phyloP scores from a whole-genome alignment of 2,797 vertebrate genomes.

The Lithobates sylvaticus region DNA sequence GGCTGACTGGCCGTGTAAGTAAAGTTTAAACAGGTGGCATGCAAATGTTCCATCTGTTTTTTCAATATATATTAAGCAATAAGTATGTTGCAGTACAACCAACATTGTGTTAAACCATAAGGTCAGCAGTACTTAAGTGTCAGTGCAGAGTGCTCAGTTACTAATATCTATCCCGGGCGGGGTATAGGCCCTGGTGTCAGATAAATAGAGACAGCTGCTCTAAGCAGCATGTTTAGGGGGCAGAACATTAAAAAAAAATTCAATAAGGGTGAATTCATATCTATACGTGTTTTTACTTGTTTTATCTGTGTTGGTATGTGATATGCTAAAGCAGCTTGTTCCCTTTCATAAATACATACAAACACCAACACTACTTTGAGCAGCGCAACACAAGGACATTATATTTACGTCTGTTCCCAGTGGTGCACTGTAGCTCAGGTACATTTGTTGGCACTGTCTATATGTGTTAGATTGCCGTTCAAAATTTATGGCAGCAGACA shows the following conservation, averaged over 20 bases:
- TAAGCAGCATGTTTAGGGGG: background rate
- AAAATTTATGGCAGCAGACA: too few relatives aligned
- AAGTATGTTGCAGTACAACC: background rate
- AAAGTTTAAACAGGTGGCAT: background rate
- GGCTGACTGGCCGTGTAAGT: background rate
- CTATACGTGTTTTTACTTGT: too few relatives aligned
- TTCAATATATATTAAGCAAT: background rate
- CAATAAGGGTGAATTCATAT: too few relatives aligned
- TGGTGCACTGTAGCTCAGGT: too few relatives aligned
- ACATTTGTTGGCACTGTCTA: too few relatives aligned
- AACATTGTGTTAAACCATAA: constrained; percentile 1
- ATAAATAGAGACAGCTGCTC: background rate
- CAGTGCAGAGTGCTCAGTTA: background rate
- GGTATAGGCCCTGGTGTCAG: background rate
- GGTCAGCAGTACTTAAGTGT: constrained; percentile 1
- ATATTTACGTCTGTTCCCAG: too few relatives aligned
- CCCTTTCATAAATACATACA: too few relatives aligned
- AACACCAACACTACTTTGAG: too few relatives aligned
- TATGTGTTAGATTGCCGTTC: too few relatives aligned
- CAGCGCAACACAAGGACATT: too few relatives aligned
- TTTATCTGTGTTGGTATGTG: too few relatives aligned
- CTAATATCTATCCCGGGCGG: background rate
- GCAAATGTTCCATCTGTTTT: constrained; percentile 5
- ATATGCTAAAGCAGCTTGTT: too few relatives aligned
- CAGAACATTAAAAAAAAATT: background rate